Conservation (phyloP, 2,797 vertebrate species). For the Muraenolepis orangiensis region DNA sequence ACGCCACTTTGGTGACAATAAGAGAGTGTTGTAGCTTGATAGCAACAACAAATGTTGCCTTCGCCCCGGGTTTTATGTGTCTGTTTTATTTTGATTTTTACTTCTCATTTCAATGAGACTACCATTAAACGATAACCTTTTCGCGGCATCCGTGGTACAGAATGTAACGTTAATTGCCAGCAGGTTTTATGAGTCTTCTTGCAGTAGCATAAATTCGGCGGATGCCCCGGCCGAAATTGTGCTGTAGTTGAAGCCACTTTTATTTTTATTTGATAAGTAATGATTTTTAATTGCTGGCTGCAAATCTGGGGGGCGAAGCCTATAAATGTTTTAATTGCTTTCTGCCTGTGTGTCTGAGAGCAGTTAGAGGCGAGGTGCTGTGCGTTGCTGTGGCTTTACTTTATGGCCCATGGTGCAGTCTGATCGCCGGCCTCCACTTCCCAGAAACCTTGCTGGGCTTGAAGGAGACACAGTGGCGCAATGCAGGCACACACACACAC, state of each 20-base stretch:
- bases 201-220: conserved; percentile 61
- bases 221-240: conserved; percentile 41
- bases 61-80: conserved; percentile 46
- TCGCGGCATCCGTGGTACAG: conserved; percentile 49
- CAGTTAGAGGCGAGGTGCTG: conserved; percentile 60
- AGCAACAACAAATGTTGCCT: conserved; percentile 33
- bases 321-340: conserved; percentile 74
- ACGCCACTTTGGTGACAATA: conserved; percentile 20
- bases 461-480: conserved; percentile 53
- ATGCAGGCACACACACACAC: conserved; percentile 46
- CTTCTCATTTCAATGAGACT: conserved; percentile 24
- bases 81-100: conserved; percentile 43
- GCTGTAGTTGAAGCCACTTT: conserved; percentile 64
- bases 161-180: conserved; percentile 55
- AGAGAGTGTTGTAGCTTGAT: conserved; percentile 2
- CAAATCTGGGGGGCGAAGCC: conserved; percentile 66
- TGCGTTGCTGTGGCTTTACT: conserved; percentile 54
- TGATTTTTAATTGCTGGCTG: conserved; percentile 76
- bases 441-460: conserved; percentile 56
- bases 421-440: conserved; percentile 59
- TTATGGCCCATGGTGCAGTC: conserved; percentile 58
- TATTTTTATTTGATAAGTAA: conserved; percentile 79
- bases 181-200: conserved; percentile 56
- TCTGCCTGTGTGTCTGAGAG: conserved; percentile 60
- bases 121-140: conserved; percentile 53